Percentiles rank a stretch among this genome's conserved stretches.
phyloP scores from a whole-genome alignment of 2,888 invertebrate species.

The Drosophila atripex region DNA sequence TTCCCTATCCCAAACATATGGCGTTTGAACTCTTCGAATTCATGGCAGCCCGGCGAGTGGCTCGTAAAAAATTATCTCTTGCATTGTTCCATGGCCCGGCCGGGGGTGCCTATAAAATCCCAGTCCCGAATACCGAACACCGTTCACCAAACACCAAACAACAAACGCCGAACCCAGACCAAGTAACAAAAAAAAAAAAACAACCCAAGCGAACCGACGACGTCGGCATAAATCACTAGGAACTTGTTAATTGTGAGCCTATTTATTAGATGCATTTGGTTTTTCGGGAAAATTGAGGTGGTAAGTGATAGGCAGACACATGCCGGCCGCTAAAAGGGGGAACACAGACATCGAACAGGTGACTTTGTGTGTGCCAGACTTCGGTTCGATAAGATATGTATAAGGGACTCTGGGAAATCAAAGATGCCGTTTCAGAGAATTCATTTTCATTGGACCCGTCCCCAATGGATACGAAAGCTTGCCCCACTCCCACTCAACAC shows the following conservation, averaged over 20 bases:
- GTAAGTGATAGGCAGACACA: conserved; percentile 62
- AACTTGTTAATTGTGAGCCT: conserved; percentile 77
- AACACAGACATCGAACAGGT: conserved; percentile 57
- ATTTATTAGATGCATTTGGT: conserved; percentile 72
- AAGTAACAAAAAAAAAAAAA: conserved; percentile 12
- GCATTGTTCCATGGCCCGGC: conserved; percentile 68
- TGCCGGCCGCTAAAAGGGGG: conserved; percentile 26
- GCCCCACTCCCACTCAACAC: neutral
- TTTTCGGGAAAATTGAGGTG: conserved; percentile 65
- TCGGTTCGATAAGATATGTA: conserved; percentile 18
- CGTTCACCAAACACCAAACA: conserved; percentile 4
- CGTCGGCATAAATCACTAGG: conserved; percentile 73
- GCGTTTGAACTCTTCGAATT: conserved; percentile 23
- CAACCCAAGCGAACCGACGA: conserved; percentile 43
- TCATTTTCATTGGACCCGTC: conserved; percentile 3
- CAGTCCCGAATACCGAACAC: conserved; percentile 22
- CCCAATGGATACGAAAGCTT: conserved; percentile 10
- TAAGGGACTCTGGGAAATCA: conserved; percentile 13
- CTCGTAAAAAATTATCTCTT: conserved; percentile 72
- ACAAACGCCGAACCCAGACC: conserved; percentile 13
- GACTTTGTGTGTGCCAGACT: conserved; percentile 29
- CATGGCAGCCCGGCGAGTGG: conserved; percentile 47
- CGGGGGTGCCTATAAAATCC: conserved; percentile 73
- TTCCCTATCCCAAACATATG: conserved; percentile 57
- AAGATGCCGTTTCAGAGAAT: conserved; percentile 30